Evolutionary conservation across 2,113 vertebrate genomes (phyloP).

Genomic region (Petroica traversi): DNA sequence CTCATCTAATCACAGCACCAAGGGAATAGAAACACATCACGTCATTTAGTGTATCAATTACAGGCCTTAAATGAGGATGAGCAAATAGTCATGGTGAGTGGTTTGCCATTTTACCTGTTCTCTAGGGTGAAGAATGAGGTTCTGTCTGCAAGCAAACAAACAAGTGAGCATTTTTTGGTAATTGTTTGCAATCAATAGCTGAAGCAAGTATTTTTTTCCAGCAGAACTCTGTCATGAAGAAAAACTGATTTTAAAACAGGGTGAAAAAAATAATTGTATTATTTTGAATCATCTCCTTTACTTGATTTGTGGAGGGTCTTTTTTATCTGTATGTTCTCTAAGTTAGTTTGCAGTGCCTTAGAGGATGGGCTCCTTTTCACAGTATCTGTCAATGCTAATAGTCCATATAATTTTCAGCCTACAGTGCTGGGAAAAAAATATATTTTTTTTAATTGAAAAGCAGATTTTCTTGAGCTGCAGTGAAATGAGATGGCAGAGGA

Average conservation of each 20-base stretch:
- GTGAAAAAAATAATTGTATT: neutral
- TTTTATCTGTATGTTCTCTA: neutral
- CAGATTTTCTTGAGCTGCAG: neutral
- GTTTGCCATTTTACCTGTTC: neutral
- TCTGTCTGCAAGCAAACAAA: neutral
- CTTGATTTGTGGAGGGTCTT: neutral
- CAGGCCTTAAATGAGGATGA: slow-evolving; percentile 17
- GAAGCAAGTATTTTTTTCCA: neutral
- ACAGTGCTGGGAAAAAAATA: neutral
- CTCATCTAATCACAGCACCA: neutral
- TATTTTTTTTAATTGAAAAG: no score
- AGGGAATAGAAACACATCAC: neutral
- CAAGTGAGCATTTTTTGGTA: neutral
- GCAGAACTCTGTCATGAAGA: neutral
- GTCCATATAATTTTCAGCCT: neutral
- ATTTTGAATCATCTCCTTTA: neutral
- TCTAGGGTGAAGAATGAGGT: neutral
- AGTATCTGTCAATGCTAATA: neutral
- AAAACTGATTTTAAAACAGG: neutral
- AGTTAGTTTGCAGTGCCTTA: neutral
- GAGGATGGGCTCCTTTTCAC: neutral
- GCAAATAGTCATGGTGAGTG: neutral
- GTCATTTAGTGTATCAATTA: neutral
- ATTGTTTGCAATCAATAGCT: neutral
- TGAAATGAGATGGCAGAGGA: neutral